Evolutionary conservation across 1,140 invertebrate genomes (phyloP).

Genomic region (Pogonus chalceus): DNA sequence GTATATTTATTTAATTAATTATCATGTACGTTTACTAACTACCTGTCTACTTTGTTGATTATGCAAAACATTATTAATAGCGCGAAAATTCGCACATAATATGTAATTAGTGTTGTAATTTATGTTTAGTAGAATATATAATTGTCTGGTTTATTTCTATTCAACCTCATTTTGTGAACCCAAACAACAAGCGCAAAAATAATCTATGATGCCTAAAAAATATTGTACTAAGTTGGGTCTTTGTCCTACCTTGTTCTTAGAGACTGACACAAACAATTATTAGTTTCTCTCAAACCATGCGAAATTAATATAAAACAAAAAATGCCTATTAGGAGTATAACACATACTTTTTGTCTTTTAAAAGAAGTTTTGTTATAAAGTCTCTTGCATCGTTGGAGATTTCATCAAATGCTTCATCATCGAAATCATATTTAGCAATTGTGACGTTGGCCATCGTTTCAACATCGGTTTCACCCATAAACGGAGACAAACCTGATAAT

Average conservation of each 20-base stretch:
- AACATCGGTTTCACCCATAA: conserved; percentile 94
- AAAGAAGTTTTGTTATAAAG: conserved; percentile 77
- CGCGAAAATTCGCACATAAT: too few relatives aligned
- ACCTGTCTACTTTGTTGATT: too few relatives aligned
- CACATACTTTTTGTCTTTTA: conserved; percentile 86
- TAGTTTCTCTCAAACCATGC: neutral
- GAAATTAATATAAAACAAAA: neutral
- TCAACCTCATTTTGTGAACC: too few relatives aligned
- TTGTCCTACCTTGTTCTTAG: conserved; percentile 28
- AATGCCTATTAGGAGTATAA: conserved; percentile 8
- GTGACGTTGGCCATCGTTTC: conserved; percentile 97
- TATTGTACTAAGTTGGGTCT: conserved; percentile 31
- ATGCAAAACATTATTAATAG: too few relatives aligned
- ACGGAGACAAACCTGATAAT: conserved; percentile 92
- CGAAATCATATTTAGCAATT: conserved; percentile 89
- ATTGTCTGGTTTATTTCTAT: too few relatives aligned
- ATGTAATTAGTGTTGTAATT: too few relatives aligned
- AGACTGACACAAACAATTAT: too few relatives aligned
- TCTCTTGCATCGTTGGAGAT: conserved; percentile 88
- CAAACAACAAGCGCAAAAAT: too few relatives aligned
- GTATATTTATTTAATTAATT: too few relatives aligned
- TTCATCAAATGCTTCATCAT: conserved; percentile 85
- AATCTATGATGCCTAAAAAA: too few relatives aligned
- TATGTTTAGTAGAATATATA: too few relatives aligned
- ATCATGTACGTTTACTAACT: too few relatives aligned